Evolutionary conservation across 2,113 vertebrate genomes (phyloP).

Genomic region (Origma solitaria): DNA sequence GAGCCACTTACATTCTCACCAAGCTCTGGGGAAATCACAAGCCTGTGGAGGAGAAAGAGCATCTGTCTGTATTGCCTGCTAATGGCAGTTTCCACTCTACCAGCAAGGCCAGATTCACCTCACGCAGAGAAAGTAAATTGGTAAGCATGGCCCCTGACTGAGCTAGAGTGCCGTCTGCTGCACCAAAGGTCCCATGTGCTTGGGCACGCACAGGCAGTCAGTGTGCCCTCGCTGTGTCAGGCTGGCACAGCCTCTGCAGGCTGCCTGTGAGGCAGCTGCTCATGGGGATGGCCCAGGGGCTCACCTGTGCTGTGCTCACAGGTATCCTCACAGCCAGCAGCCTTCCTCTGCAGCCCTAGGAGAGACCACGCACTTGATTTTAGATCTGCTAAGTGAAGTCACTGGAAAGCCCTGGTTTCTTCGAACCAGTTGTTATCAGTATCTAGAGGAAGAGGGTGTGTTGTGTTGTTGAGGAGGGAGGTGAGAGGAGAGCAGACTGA

Average conservation of each 20-base stretch:
- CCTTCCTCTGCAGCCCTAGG: background rate
- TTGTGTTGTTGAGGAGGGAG: background rate
- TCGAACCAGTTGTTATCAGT: background rate
- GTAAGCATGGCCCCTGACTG: background rate
- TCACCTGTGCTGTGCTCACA: background rate
- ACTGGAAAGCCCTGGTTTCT: background rate
- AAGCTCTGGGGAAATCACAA: background rate
- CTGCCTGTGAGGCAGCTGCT: background rate
- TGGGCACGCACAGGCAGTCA: background rate
- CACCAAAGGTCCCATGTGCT: background rate
- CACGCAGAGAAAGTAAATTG: background rate
- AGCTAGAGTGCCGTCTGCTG: background rate
- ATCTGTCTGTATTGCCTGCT: background rate
- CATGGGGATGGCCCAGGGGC: background rate
- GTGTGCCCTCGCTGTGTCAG: accelerated
- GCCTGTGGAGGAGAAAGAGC: background rate
- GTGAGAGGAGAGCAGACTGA: background rate
- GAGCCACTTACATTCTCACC: background rate
- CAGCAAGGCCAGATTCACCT: background rate
- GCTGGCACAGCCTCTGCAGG: background rate
- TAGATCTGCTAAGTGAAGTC: background rate
- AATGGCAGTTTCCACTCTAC: background rate
- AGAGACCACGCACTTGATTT: background rate
- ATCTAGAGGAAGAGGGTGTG: background rate
- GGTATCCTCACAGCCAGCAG: background rate